Evolutionary conservation across 35 echinoderm and acorn worm genomes (phyloP).

Genomic region (Eucidaris tribuloides): DNA sequence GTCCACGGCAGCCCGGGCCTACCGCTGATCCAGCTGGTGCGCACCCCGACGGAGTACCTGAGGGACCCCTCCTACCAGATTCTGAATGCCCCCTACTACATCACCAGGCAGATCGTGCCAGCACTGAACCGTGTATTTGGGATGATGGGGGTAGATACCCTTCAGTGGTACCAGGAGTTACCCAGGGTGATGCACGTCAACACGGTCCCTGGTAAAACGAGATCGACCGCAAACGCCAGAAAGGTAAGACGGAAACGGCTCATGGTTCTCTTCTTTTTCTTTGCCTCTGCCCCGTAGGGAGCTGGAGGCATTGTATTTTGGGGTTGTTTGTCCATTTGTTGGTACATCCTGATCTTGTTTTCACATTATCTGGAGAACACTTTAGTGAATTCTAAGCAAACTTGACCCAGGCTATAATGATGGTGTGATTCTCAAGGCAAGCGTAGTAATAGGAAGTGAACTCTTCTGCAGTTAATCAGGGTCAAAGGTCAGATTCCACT

Average conservation of each 20-base stretch:
- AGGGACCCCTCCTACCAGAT: constrained; percentile 56
- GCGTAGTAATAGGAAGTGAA: too few species aligned
- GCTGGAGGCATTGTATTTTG: too few species aligned
- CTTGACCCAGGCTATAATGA: too few species aligned
- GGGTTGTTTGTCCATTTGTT: too few species aligned
- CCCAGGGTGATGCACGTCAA: constrained; percentile 57
- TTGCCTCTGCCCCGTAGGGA: neutral
- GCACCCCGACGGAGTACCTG: constrained; percentile 54
- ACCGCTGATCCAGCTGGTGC: constrained; percentile 84
- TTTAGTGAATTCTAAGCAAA: too few species aligned
- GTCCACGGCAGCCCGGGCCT: constrained; percentile 82
- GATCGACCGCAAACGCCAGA: neutral
- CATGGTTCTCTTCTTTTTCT: too few species aligned
- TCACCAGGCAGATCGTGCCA: constrained; percentile 92
- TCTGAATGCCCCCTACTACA: constrained; percentile 90
- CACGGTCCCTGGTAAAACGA: constrained; percentile 7
- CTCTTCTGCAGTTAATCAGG: too few species aligned
- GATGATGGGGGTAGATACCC: constrained; percentile 81
- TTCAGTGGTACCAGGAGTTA: constrained; percentile 88
- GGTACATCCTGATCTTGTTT: too few species aligned
- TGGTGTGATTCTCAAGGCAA: too few species aligned
- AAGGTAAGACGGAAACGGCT: constrained; percentile 29
- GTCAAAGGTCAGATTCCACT: too few species aligned
- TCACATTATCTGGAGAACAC: too few species aligned
- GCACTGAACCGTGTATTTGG: constrained; percentile 83